Conservation (phyloP, 2,113 vertebrate genomes). For the Xenopus laevis region DNA sequence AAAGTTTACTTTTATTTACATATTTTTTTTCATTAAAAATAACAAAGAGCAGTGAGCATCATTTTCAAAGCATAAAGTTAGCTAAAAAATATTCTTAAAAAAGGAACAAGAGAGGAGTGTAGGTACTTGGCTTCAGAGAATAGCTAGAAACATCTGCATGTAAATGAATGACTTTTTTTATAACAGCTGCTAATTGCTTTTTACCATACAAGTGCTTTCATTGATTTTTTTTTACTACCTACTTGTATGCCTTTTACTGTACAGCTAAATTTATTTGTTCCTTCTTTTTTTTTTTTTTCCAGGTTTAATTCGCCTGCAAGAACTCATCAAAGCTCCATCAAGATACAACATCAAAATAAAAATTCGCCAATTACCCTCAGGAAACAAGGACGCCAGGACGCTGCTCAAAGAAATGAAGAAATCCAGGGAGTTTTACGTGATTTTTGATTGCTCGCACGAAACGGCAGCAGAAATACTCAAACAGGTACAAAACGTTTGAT, state of each 20-base stretch:
- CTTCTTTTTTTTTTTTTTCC: slow-evolving; percentile 26
- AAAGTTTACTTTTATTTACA: no score
- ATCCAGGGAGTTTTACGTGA: slow-evolving; percentile 91
- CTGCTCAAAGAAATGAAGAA: slow-evolving; percentile 98
- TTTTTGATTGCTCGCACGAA: slow-evolving; percentile 93
- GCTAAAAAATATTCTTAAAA: no score
- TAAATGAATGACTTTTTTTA: neutral
- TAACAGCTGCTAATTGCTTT: slow-evolving; percentile 22
- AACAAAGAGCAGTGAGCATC: no score
- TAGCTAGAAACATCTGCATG: neutral
- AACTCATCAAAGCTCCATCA: slow-evolving; percentile 97
- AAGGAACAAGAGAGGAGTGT: no score
- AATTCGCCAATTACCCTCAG: slow-evolving; percentile 90
- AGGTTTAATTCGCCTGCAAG: slow-evolving; percentile 96
- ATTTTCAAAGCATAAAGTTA: no score
- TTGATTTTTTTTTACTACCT: neutral
- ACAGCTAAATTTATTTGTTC: slow-evolving; percentile 7
- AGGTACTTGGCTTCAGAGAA: no score
- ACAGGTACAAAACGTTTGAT: slow-evolving; percentile 68
- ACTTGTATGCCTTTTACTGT: slow-evolving; percentile 10
- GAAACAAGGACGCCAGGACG: slow-evolving; percentile 88
- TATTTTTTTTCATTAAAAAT: no score
- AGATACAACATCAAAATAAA: slow-evolving; percentile 96
- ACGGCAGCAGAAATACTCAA: slow-evolving; percentile 89
- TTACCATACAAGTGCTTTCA: neutral